These are phyloP conservation scores for Melitaea athalia DNA, from an alignment of 2,888 invertebrate genomes.

Conservation along the genomic window DNA sequence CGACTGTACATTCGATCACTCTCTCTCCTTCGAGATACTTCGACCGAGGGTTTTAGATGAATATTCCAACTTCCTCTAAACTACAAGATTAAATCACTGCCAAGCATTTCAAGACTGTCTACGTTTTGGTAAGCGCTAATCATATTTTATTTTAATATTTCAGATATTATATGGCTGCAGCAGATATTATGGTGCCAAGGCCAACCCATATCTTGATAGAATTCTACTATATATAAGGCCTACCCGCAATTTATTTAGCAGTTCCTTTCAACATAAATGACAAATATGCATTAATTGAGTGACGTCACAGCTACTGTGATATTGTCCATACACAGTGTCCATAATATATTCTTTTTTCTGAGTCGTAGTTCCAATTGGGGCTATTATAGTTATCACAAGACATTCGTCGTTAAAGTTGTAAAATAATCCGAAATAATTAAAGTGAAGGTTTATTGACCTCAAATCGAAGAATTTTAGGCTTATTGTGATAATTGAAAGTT, in stretches of 20 bases:
- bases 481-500: neutral
- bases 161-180: constrained; percentile 9
- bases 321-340: neutral
- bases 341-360: neutral
- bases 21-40: constrained; percentile 53
- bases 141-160: neutral
- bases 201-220: neutral
- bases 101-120: neutral
- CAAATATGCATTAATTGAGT: neutral
- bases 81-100: constrained; percentile 8
- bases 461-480: neutral
- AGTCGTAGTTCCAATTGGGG: neutral
- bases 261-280: neutral
- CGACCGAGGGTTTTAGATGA: constrained; percentile 42
- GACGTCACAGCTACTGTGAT: neutral
- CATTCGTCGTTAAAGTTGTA: neutral
- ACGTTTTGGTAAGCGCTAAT: constrained; percentile 8
- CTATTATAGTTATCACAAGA: no score
- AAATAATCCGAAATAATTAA: neutral
- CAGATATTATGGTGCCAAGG: neutral
- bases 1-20: constrained; percentile 50
- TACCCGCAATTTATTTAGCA: neutral
- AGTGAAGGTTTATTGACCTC: neutral
- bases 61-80: constrained; percentile 39
- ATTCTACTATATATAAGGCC: neutral